Base-by-base conservation (phyloP, 2,888 invertebrate genomes). In the Galeruca laticollis region DNA sequence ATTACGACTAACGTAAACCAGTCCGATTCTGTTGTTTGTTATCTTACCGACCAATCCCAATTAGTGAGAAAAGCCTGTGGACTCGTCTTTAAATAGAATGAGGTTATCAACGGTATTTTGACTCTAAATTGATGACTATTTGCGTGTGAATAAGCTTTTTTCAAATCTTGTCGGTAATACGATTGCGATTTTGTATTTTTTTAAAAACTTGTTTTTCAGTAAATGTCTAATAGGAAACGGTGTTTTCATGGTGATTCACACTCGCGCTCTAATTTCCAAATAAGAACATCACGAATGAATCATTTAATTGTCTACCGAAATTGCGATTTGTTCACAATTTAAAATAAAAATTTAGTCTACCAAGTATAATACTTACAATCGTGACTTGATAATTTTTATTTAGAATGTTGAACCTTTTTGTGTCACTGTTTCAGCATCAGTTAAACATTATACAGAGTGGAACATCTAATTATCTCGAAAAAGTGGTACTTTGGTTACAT, bases 51-150 rank as follows among this genome's bases (percentile, higher is more conserved):
- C 40, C 5, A 18, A 51, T 51, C 51, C 51, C 21, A 51, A 51
- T 51, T 51, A 51, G 51, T 51, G 10, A 3, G 18, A 20, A 20
- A 51, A 49, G 3, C 5, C 3, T 18, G 18, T 18, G 8, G n/a
- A 49, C 49, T 20, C 10, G n/a, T 49, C 49, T n/a, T 51, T 21
- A 11, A 6, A 13, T 18, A 13, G 21, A 51, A 20, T 21, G 51
- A 51, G 51, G 51, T 51, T 51, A 51, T 20, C 20, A 51, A 51
- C 51, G 51, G 51, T 51, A 51, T 51, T 51, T 15, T 18, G 49
- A 49, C 15, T 18, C 8, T 49, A 4, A 26, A 4, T 13, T n/a
- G 40, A 40, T 40, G 40, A 40, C 3, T 13, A 40, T 13, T 40
- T n/a, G 11, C 40, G 11, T n/a, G 51, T 51, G 18, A 51, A 11